Conservation (phyloP, 2,888 invertebrate genomes). For the Sarcophaga carnaria region DNA sequence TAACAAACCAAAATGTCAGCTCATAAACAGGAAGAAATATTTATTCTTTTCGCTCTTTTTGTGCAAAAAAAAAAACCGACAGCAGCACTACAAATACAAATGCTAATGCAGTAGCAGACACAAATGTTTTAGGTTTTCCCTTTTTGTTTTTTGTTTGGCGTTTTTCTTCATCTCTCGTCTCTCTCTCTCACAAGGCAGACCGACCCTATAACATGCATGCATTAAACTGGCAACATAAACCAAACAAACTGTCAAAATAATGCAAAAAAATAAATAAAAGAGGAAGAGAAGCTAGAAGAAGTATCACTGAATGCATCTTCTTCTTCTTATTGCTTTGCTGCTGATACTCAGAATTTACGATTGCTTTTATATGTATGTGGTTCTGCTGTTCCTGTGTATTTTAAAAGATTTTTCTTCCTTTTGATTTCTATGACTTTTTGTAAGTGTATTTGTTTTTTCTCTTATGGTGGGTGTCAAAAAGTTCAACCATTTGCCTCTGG, state of each 20-base stretch:
- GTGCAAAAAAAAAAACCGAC: neutral
- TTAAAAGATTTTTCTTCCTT: constrained; percentile 42
- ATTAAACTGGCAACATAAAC: constrained; percentile 1
- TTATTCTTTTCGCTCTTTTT: neutral
- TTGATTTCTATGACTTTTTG: constrained; percentile 33
- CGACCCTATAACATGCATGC: neutral
- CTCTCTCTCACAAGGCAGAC: neutral
- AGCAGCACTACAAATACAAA: neutral
- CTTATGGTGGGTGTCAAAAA: constrained; percentile 78
- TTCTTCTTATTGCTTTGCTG: constrained; percentile 34
- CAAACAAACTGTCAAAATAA: constrained; percentile 10
- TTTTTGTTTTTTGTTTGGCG: neutral
- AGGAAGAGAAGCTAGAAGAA: neutral
- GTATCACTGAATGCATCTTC: constrained; percentile 18
- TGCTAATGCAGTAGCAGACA: neutral
- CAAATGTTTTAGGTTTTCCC: neutral
- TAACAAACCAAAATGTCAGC: neutral
- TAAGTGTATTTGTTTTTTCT: constrained; percentile 49
- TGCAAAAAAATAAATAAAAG: neutral
- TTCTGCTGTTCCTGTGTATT: neutral
- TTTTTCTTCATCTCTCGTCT: neutral
- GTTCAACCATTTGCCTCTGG: constrained; percentile 73
- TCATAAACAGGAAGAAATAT: constrained; percentile 15
- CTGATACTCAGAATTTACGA: constrained; percentile 24
- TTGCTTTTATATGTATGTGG: neutral